Conservation (phyloP, 1,140 invertebrate species). For the Procambarus clarkii region DNA sequence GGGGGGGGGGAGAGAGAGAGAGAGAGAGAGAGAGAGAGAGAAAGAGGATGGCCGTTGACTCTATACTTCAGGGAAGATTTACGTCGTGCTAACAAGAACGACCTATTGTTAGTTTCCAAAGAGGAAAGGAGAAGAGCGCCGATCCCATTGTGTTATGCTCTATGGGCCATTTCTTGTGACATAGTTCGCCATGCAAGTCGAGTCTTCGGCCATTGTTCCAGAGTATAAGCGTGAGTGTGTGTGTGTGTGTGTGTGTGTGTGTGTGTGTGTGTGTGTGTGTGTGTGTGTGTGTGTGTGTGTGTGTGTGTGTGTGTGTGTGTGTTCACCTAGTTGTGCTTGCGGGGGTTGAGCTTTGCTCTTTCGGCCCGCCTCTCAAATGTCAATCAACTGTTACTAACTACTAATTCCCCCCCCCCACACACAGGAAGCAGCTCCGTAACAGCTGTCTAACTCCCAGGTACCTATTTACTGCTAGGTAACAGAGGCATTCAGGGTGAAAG, state of each 20-base stretch:
- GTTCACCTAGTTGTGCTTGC: no score
- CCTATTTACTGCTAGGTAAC: no score
- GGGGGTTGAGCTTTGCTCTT: no score
- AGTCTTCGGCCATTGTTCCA: not conserved
- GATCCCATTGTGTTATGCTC: not conserved
- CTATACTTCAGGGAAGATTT: not conserved
- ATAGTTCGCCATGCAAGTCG: not conserved
- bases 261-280: not conserved
- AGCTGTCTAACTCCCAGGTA: no score
- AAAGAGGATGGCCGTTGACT: not conserved
- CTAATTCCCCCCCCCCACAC: no score
- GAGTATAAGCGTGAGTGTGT: not conserved
- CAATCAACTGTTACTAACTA: no score
- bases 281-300: not conserved
- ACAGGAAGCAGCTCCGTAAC: no score
- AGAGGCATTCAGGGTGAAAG: no score
- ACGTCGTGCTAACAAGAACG: not conserved
- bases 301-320: not conserved
- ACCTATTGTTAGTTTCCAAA: not conserved
- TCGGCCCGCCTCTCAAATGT: no score
- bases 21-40: not conserved
- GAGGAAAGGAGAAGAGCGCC: not conserved
- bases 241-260: not conserved
- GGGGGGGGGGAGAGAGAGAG: no score
- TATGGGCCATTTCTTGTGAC: slow-evolving; percentile 3